These are phyloP conservation scores for Thunnus maccoyii DNA, from an alignment of 2,113 vertebrate genomes.

Conservation along the genomic window DNA sequence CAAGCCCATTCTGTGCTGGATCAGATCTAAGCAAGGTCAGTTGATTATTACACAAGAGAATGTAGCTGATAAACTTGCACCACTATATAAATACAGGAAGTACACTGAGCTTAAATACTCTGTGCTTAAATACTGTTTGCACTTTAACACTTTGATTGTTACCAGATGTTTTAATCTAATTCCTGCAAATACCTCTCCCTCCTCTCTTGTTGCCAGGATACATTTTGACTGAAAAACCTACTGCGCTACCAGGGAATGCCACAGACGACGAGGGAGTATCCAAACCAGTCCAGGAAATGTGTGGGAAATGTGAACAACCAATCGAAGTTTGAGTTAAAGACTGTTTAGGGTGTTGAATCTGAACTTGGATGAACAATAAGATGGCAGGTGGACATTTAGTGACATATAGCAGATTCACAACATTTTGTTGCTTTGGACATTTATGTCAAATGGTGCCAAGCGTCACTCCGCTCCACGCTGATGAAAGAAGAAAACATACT, in stretches of 20 bases:
- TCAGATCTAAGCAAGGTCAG: conserved; percentile 62
- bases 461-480: not conserved
- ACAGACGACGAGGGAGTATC: conserved; percentile 61
- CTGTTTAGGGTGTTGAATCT: not conserved
- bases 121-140: no score
- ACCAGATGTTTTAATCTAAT: not conserved
- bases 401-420: not conserved
- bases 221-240: conserved; percentile 14
- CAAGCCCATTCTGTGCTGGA: conserved; percentile 58
- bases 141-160: not conserved
- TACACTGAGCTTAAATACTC: not conserved
- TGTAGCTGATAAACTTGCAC: not conserved
- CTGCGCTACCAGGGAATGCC: not conserved
- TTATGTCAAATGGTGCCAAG: conserved; percentile 1
- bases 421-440: conserved; percentile 18
- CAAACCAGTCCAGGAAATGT: conserved; percentile 81
- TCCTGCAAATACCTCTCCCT: not conserved
- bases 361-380: not conserved
- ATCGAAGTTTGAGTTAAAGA: conserved; percentile 63
- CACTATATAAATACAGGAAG: not conserved
- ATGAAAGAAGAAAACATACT: not conserved
- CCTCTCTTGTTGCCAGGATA: conserved; percentile 49
- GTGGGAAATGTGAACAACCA: conserved; percentile 65
- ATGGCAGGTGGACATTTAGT: not conserved
- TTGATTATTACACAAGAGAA: conserved; percentile 2